Base-by-base conservation (phyloP, 2,797 vertebrate genomes). In the Lycodopsis pacificus region DNA sequence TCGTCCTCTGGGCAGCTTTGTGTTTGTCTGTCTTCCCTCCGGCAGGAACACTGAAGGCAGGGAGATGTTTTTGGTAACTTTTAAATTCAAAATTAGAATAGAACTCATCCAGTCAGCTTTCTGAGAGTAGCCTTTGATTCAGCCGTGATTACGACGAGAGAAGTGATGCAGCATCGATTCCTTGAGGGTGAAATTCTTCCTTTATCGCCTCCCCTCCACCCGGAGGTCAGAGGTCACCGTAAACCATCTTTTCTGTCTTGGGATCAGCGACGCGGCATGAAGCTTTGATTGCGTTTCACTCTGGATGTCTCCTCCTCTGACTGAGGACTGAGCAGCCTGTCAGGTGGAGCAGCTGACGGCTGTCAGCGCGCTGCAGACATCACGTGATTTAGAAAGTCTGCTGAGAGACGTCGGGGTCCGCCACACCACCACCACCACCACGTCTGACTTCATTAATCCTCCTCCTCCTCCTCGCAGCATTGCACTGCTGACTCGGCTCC, bases 221-320 rank as follows among this genome's bases (percentile, higher is more conserved):
- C 17, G 17, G 65, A 38, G 81, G 56, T 86, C 79, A 74, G 53
- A 71, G 84, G 77, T 86, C 82, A 30, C 56, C 8, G 56, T 34
- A 58, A 70, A 53, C 5, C 51, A 25, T 2, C 51, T 53, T 1
- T 14, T 22, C 51, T 12, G 12, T n/a, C n/a, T 30, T n/a, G 8
- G 40, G 73, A 25, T 66, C 56, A 57, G 20, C 54, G 46, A 40
- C 27, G n/a, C 1, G 4, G 59, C 48, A 0, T 54, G 30, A 63
- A 46, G 36, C 40, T 34, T 65, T 48, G 57, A 54, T 25, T 6
- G 1, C 7, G 8, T 12, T 44, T 58, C 8, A 6, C 40, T 49
- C 3, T 1, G 11, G 22, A 38, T 2, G 14, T 20, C 20, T 62
- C 12, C 20, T 2, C 14, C 1, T 8, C 14, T 13, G 38, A 63